phyloP scores from a whole-genome alignment of 2,888 invertebrate species.

The Phortica okadai region DNA sequence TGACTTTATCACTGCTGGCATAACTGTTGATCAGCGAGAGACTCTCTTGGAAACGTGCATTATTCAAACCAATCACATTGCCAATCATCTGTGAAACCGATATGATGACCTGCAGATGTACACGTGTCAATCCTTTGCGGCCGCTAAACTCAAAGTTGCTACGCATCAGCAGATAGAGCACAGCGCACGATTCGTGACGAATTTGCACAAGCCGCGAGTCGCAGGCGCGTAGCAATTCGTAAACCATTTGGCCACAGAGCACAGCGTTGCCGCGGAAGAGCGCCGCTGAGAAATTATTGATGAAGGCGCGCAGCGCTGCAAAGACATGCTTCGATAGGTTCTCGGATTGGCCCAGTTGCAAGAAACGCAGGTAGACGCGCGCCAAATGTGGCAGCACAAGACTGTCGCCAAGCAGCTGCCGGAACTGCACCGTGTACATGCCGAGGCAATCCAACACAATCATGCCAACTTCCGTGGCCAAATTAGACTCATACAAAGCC shows the following conservation, averaged over 20 bases:
- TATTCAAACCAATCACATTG: constrained; percentile 92
- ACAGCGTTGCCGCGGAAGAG: constrained; percentile 91
- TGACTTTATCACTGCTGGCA: constrained; percentile 93
- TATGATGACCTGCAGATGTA: constrained; percentile 95
- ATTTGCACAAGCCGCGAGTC: constrained; percentile 90
- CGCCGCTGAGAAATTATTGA: constrained; percentile 90
- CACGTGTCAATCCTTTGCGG: constrained; percentile 89
- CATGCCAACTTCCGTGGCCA: constrained; percentile 93
- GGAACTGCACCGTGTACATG: constrained; percentile 88
- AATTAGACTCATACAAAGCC: constrained; percentile 85
- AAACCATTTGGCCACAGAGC: constrained; percentile 88
- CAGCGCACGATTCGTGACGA: constrained; percentile 93
- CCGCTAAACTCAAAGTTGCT: constrained; percentile 94
- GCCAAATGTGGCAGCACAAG: constrained; percentile 87
- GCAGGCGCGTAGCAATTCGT: constrained; percentile 88
- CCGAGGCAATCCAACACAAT: constrained; percentile 91
- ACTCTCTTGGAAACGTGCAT: constrained; percentile 96
- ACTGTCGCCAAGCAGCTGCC: constrained; percentile 81
- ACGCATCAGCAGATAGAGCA: constrained; percentile 93
- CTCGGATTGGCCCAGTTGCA: constrained; percentile 94
- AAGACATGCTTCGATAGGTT: constrained; percentile 92
- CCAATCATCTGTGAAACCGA: constrained; percentile 96
- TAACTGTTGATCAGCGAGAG: constrained; percentile 94
- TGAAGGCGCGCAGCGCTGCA: constrained; percentile 92
- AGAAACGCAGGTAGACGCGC: constrained; percentile 89